Evolutionary conservation across 1,140 invertebrate genomes (phyloP).

Genomic region (Drosophila nasuta): DNA sequence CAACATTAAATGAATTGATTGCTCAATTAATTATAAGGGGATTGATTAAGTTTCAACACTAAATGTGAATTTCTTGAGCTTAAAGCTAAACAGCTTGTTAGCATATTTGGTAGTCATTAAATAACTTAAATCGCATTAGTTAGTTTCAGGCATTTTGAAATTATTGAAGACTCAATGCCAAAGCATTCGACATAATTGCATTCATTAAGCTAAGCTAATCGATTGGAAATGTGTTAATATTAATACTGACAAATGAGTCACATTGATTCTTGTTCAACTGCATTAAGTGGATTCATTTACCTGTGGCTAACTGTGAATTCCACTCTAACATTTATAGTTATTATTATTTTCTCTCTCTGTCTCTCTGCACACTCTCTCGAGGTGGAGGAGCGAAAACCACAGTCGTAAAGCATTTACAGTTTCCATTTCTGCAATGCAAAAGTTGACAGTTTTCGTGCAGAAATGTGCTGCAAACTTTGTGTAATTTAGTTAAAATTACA

Average conservation of each 20-base stretch:
- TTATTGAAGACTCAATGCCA: background rate
- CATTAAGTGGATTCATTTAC: too few species aligned
- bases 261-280: background rate
- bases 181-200: background rate
- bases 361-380: too few species aligned
- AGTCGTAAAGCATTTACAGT: constrained; percentile 9
- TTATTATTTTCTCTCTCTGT: too few species aligned
- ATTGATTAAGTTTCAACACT: background rate
- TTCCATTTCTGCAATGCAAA: constrained; percentile 14
- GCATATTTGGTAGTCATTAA: background rate
- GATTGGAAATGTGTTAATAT: background rate
- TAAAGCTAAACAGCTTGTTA: background rate
- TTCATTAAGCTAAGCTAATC: constrained; percentile 3
- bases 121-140: background rate
- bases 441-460: constrained; percentile 40
- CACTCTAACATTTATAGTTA: too few species aligned
- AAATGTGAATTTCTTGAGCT: background rate
- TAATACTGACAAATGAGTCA: background rate
- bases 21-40: background rate
- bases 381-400: background rate
- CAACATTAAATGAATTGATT: background rate
- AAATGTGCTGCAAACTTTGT: constrained; percentile 51
- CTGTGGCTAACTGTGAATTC: too few species aligned
- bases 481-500: constrained; percentile 55
- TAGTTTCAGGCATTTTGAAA: background rate